Base-by-base conservation (phyloP, 2,888 invertebrate genomes). In the Tethea ocularis region DNA sequence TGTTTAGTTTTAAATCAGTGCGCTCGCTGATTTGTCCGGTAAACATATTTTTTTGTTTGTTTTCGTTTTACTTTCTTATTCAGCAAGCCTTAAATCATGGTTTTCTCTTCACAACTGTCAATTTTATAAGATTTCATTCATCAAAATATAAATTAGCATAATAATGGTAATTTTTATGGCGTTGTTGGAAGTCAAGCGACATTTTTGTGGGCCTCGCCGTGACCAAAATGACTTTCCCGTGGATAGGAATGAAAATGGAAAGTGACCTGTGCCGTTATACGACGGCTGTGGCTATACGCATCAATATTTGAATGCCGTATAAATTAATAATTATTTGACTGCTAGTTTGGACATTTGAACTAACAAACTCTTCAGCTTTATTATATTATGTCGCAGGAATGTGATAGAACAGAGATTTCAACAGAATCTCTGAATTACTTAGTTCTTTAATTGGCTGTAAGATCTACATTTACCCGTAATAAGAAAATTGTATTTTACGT, bases 181-280 rank as follows among this genome's bases (percentile, higher is more conserved):
- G 5, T 33, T 26, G 17, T 29, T 26, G 26, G 53, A 53, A 7
- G 52, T n/a, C 53, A 53, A 10, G 13, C 52, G 52, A 20, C 33
- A 33, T 33, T 54, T 46, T 46, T 20, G 36, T 38, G 5, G 20
- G 41, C n/a, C 41, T 41, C 7, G 41, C 46, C 46, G 46, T 46
- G 46, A 46, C 58, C 38, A 53, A 57, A 62, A 63, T 63, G 60
- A 55, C 68, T 68, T 68, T 68, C 68, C 61, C 63, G 59, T 38
- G 54, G 66, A 64, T 33, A 17, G n/a, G 63, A 67, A 46, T 20
- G 46, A 20, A 46, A 68, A 68, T 61, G 63, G 68, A 68, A 68
- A 68, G 68, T 62, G 64, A 54, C 61, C 60, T 10, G 41, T 59
- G 52, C 60, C 57, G 59, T 57, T 41, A 46, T 26, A 6, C 26